Evolutionary conservation across 1,140 invertebrate genomes (phyloP).

Genomic region (Apolygus lucorum): DNA sequence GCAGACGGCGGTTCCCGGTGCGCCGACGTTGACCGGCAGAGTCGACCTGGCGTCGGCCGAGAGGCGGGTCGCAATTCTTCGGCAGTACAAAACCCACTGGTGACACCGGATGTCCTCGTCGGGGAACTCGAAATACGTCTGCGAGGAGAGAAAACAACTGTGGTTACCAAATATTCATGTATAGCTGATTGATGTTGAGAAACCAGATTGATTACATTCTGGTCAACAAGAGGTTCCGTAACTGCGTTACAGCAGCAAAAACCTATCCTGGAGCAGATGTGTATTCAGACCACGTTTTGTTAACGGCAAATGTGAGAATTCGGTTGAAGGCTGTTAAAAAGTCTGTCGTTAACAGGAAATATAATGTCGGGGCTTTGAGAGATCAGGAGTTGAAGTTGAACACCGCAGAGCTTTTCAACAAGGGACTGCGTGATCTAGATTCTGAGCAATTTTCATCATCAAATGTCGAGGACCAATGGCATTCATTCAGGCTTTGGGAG

Average conservation of each 20-base stretch:
- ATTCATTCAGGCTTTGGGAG: too few relatives aligned
- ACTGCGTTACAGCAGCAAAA: not conserved
- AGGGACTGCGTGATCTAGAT: too few relatives aligned
- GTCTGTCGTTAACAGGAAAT: too few relatives aligned
- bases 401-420: too few relatives aligned
- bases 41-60: constrained; percentile 24
- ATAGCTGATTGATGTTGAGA: not conserved
- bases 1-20: constrained; percentile 28
- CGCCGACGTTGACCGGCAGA: constrained; percentile 15
- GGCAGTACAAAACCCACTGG: constrained; percentile 33
- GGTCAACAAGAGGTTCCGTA: not conserved
- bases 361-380: too few relatives aligned
- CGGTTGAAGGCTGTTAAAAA: too few relatives aligned
- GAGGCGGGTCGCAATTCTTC: constrained; percentile 18
- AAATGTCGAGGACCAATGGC: too few relatives aligned
- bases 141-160: not conserved
- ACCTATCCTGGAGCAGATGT: not conserved
- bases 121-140: not conserved
- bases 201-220: not conserved
- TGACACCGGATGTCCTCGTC: constrained; percentile 28
- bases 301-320: not conserved
- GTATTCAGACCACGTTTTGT: not conserved
- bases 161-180: not conserved
- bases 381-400: too few relatives aligned
- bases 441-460: too few relatives aligned